Percentiles rank a stretch among this genome's conserved stretches.
Conservation (phyloP, 2,113 vertebrate species). For the Heterotilapia buettikoferi region DNA sequence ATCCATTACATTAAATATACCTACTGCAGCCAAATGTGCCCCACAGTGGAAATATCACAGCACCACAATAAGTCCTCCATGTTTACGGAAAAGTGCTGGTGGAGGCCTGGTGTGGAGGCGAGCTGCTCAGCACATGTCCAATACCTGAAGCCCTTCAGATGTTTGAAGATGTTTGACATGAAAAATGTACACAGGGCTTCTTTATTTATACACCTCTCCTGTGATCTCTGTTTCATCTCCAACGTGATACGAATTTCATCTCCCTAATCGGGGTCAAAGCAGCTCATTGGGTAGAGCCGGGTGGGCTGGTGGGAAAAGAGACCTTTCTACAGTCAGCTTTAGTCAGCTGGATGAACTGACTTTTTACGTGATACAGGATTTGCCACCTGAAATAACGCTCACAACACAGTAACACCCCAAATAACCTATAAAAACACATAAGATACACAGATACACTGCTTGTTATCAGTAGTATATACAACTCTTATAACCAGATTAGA, state of each 20-base stretch:
- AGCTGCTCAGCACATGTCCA: not conserved
- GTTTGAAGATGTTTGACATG: slow-evolving; percentile 2
- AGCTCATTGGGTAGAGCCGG: not conserved
- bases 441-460: not conserved
- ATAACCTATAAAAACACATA: not conserved
- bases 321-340: not conserved
- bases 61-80: not conserved
- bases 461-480: not conserved
- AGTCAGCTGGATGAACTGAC: not conserved
- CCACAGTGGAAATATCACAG: not conserved
- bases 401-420: not conserved
- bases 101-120: not conserved
- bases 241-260: not conserved
- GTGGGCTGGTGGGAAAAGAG: not conserved
- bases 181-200: slow-evolving; percentile 28
- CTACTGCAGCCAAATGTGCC: not conserved
- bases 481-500: not conserved
- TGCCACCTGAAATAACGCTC: not conserved
- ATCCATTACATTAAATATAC: not conserved
- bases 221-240: not conserved
- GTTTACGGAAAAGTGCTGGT: slow-evolving; percentile 20
- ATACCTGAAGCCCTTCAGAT: not conserved
- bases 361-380: not conserved
- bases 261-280: not conserved
- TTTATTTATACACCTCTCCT: slow-evolving; percentile 2